Base-by-base conservation (phyloP, 2,888 invertebrate species). In the Agonopterix heracliana region DNA sequence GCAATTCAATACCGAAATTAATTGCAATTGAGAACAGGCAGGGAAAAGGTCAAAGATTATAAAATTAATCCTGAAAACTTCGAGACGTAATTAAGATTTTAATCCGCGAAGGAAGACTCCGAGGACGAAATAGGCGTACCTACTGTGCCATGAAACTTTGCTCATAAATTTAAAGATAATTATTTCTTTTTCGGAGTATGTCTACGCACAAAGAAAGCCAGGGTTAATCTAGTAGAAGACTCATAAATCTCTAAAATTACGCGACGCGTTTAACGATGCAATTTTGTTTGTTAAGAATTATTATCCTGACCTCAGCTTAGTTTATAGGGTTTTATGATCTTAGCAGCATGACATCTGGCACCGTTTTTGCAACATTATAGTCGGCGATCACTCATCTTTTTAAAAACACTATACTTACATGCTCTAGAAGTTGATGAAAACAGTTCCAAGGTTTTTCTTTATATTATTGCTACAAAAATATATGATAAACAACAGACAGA, bases 81-180 rank as follows among this genome's bases (percentile, higher is more conserved):
- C 61, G 66, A 71, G 60, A 53, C 68, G 74, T 77, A 78, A 83
- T 85, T 83, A 82, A 83, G 81, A 83, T 84, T 82, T 79, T 78
- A 81, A 85, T 85, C 81, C 76, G 57, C 65, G 64, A 55, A 56
- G 60, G 64, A 65, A 69, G 66, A 64, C 68, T 59, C 63, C 64
- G 63, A 73, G 72, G 64, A 71, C 68, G 69, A 74, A 77, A 77
- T 76, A 72, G 67, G 70, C 71, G 69, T 65, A 55, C 52, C 45
- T 52, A 49, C 40, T 44, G 46, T 66, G 69, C 71, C 72, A 64
- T 57, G 63, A 64, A 85, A 84, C 69, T 85, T 85, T 73, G 49
- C 60, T 62, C 78, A 77, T 85, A 83, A 85, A 73, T 79, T 64
- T 66, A 67, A 59, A 70, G 76, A 78, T 81, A 74, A 78, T 75